Conservation (phyloP, 30 jellyfish, hydroid and myxozoan genomes). For the Aurelia aurita region DNA sequence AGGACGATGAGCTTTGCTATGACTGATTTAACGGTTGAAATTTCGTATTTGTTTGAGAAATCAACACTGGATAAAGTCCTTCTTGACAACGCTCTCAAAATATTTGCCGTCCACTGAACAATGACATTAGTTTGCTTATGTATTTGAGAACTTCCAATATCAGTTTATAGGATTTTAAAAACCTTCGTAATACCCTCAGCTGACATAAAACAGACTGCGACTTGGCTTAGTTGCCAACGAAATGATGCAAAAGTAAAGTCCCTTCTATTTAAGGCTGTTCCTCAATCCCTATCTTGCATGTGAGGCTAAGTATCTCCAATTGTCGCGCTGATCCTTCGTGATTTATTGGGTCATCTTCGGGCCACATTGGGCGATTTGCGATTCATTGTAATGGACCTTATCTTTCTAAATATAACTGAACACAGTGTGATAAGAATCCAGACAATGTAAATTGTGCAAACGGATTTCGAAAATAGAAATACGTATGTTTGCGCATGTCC, state of each 20-base stretch:
- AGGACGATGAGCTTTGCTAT: too few species aligned
- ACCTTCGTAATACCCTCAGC: neutral
- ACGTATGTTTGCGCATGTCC: slow-evolving; percentile 7
- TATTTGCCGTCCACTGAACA: slow-evolving; percentile 45
- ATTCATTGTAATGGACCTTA: slow-evolving; percentile 39
- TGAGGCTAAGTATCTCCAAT: neutral
- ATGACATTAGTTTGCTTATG: slow-evolving; percentile 7
- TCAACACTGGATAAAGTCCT: neutral
- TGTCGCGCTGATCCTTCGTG: slow-evolving; percentile 52
- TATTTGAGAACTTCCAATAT: slow-evolving; percentile 28
- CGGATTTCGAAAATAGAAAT: slow-evolving; percentile 3
- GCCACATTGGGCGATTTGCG: slow-evolving; percentile 72
- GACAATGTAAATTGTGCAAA: slow-evolving; percentile 48
- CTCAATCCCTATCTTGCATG: slow-evolving; percentile 2
- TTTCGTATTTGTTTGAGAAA: neutral
- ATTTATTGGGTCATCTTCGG: slow-evolving; percentile 70
- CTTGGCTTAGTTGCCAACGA: neutral
- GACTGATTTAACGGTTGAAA: neutral
- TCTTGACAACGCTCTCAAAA: slow-evolving; percentile 59
- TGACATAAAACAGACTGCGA: slow-evolving; percentile 30
- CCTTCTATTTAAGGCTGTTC: slow-evolving; percentile 1
- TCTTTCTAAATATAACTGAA: slow-evolving; percentile 47
- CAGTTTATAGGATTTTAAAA: slow-evolving; percentile 17
- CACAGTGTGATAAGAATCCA: slow-evolving; percentile 67
- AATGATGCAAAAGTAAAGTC: neutral